phyloP scores from a whole-genome alignment of 1,140 invertebrate species.

The Tetramorium parvispinum region DNA sequence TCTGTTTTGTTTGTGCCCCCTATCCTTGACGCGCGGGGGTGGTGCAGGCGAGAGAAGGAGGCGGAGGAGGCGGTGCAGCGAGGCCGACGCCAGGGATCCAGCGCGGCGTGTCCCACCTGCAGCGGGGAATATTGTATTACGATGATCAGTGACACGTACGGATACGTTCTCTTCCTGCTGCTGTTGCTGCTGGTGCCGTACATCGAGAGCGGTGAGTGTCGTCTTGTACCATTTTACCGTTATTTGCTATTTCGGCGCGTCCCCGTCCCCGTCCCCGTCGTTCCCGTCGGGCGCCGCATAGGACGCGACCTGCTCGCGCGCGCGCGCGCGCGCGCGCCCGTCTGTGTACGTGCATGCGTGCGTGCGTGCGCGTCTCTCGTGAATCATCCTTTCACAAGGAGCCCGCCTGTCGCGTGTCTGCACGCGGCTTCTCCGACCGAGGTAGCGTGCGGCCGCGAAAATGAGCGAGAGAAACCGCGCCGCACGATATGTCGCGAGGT shows the following conservation, averaged over 20 bases:
- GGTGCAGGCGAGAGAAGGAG: not conserved
- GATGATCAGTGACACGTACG: slow-evolving; percentile 84
- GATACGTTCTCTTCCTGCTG: slow-evolving; percentile 83
- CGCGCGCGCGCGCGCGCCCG: not conserved
- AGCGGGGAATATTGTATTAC: slow-evolving; percentile 80
- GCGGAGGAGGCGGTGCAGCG: slow-evolving; percentile 53
- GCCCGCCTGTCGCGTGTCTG: slow-evolving; percentile 51
- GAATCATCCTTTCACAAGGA: slow-evolving; percentile 68
- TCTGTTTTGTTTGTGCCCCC: slow-evolving; percentile 65
- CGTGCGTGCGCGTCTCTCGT: not conserved
- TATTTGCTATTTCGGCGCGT: not conserved
- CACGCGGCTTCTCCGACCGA: not conserved
- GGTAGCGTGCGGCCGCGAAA: too few relatives aligned
- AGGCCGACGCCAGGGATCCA: slow-evolving; percentile 45
- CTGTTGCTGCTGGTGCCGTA: slow-evolving; percentile 84
- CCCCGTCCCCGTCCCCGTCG: too few relatives aligned
- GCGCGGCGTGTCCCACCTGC: slow-evolving; percentile 50
- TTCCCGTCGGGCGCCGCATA: not conserved
- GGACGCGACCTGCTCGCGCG: not conserved
- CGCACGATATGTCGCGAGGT: not conserved
- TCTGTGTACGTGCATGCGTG: not conserved
- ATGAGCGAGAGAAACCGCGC: not conserved
- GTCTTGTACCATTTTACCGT: not conserved
- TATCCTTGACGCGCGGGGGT: not conserved
- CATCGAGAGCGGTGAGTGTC: slow-evolving; percentile 85